Evolutionary conservation across 2,113 vertebrate genomes (phyloP).

Genomic region (Passer domesticus): DNA sequence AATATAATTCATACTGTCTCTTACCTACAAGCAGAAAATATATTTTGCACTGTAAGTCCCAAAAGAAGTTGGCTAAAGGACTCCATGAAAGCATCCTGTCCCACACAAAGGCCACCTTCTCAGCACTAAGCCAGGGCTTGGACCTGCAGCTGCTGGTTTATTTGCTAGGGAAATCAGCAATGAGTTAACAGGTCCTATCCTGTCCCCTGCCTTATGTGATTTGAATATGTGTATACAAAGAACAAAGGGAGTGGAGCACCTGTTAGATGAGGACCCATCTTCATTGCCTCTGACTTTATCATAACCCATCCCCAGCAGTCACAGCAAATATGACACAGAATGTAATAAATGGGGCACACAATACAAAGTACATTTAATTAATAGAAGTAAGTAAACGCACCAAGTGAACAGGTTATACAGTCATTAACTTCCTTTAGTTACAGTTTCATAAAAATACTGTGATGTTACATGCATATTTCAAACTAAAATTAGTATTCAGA

Average conservation of each 20-base stretch:
- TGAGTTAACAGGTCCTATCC: slow-evolving; percentile 77
- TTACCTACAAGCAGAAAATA: slow-evolving; percentile 80
- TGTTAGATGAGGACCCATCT: slow-evolving; percentile 70
- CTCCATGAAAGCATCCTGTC: slow-evolving; percentile 78
- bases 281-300: slow-evolving; percentile 49
- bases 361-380: slow-evolving; percentile 27
- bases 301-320: background rate
- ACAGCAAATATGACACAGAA: slow-evolving; percentile 46
- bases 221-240: slow-evolving; percentile 84
- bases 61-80: slow-evolving; percentile 47
- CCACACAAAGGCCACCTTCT: slow-evolving; percentile 49
- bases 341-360: slow-evolving; percentile 32
- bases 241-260: slow-evolving; percentile 79
- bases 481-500: background rate
- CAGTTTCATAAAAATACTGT: background rate
- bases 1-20: background rate
- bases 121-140: slow-evolving; percentile 26
- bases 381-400: background rate
- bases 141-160: slow-evolving; percentile 76
- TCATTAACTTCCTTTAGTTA: background rate
- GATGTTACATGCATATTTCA: background rate
- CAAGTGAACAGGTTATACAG: background rate
- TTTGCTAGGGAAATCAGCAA: slow-evolving; percentile 83
- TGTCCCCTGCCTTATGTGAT: slow-evolving; percentile 74
- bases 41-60: slow-evolving; percentile 66